Conservation (phyloP, 1,140 invertebrate genomes). For the Drosophila pachea region DNA sequence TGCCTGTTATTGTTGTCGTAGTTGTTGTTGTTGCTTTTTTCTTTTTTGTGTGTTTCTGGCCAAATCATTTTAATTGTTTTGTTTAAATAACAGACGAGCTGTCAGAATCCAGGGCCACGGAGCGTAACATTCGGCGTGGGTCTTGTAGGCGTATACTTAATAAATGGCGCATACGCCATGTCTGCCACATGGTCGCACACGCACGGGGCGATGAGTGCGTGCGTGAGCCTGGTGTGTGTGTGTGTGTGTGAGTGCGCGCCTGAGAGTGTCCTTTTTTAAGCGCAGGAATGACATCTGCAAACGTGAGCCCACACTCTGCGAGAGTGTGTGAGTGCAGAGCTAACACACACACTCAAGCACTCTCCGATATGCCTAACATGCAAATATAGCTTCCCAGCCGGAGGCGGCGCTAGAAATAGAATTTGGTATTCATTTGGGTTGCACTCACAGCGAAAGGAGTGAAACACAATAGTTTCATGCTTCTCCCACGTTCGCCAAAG, state of each 20-base stretch:
- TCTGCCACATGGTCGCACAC: conserved; percentile 8
- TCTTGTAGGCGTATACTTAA: conserved; percentile 68
- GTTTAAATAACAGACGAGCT: conserved; percentile 67
- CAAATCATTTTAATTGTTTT: conserved; percentile 76
- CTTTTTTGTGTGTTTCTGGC: conserved; percentile 22
- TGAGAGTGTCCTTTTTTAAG: too few species aligned
- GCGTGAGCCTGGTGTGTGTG: conserved; percentile 11
- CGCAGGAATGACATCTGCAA: background rate
- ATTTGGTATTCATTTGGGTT: too few species aligned
- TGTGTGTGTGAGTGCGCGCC: background rate
- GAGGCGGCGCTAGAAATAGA: too few species aligned
- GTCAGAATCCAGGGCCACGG: conserved; percentile 10
- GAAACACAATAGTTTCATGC: too few species aligned
- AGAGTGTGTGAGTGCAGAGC: background rate
- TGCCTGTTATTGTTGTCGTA: background rate
- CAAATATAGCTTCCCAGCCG: too few species aligned
- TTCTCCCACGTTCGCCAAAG: too few species aligned
- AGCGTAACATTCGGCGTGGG: conserved; percentile 30
- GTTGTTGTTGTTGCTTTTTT: background rate
- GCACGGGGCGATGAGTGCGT: background rate
- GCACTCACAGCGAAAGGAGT: too few species aligned
- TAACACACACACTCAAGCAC: too few species aligned
- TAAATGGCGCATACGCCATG: conserved; percentile 53
- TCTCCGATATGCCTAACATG: too few species aligned
- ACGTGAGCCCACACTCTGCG: too few species aligned